Percentiles rank a stretch among this genome's conserved stretches.
Conservation (phyloP, 35 echinoderm and acorn worm genomes). For the Apostichopus parvimensis region DNA sequence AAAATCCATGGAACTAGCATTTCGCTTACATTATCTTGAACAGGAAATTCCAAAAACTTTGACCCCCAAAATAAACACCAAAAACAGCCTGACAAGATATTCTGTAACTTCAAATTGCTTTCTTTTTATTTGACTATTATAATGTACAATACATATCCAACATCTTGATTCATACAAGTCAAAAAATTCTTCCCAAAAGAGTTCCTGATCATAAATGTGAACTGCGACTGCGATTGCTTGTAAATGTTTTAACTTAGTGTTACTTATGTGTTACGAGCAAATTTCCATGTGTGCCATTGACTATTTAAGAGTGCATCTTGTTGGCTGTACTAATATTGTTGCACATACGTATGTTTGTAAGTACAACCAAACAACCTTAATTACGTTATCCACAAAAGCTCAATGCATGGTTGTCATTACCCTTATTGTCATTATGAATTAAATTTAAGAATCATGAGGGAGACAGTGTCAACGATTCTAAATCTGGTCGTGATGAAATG, state of each 20-base stretch:
- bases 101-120: not conserved
- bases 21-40: too few species aligned
- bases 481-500: too few species aligned
- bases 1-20: too few species aligned
- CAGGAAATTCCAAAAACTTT: too few species aligned
- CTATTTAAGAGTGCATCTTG: not conserved
- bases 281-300: not conserved
- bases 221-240: not conserved
- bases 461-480: too few species aligned
- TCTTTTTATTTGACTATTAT: not conserved
- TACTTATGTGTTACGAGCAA: not conserved
- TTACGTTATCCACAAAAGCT: too few species aligned
- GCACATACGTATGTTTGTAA: too few species aligned
- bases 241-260: not conserved
- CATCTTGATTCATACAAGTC: not conserved
- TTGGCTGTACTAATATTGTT: not conserved
- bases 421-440: too few species aligned
- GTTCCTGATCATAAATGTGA: not conserved
- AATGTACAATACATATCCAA: constrained; percentile 1
- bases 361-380: too few species aligned
- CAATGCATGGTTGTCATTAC: too few species aligned
- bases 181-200: not conserved
- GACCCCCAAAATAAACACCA: not conserved
- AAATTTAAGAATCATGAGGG: too few species aligned
- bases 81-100: not conserved